Conservation (phyloP, 2,797 vertebrate species). For the Chelidonichthys spinosus region DNA sequence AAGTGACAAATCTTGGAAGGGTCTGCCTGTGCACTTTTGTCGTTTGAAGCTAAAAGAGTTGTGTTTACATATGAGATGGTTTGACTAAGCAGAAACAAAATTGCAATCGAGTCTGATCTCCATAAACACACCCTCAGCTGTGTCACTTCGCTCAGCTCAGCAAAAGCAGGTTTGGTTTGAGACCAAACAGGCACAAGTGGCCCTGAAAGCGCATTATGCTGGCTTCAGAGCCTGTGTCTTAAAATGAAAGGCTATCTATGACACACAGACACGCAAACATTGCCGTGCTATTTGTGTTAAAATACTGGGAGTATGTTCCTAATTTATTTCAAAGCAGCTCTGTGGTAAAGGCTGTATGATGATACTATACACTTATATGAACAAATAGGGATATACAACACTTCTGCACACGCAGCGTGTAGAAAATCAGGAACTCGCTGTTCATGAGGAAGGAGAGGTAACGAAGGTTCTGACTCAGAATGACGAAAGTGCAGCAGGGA, state of each 20-base stretch:
- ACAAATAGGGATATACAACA: not conserved
- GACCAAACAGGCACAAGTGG: slow-evolving; percentile 20
- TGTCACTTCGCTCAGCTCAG: slow-evolving; percentile 3
- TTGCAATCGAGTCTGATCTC: slow-evolving; percentile 3
- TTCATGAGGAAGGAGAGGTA: not conserved
- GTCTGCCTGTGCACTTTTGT: not conserved
- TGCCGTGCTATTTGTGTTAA: not conserved
- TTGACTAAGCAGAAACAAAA: slow-evolving; percentile 1
- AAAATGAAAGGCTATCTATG: slow-evolving; percentile 32
- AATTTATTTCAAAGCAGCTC: slow-evolving; percentile 15
- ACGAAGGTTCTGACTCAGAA: no score
- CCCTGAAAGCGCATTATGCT: slow-evolving; percentile 24
- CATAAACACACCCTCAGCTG: slow-evolving; percentile 28
- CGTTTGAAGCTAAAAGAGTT: not conserved
- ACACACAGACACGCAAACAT: slow-evolving; percentile 4
- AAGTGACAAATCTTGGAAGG: not conserved
- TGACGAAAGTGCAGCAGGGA: no score
- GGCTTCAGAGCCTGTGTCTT: slow-evolving; percentile 17
- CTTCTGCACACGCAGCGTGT: not conserved
- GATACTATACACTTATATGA: not conserved
- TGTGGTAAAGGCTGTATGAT: not conserved
- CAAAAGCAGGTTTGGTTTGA: slow-evolving; percentile 18
- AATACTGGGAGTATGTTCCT: slow-evolving; percentile 2
- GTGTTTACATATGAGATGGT: not conserved
- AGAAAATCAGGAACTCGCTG: not conserved